Conservation (phyloP, 2,888 invertebrate genomes). For the Pterostichus niger region DNA sequence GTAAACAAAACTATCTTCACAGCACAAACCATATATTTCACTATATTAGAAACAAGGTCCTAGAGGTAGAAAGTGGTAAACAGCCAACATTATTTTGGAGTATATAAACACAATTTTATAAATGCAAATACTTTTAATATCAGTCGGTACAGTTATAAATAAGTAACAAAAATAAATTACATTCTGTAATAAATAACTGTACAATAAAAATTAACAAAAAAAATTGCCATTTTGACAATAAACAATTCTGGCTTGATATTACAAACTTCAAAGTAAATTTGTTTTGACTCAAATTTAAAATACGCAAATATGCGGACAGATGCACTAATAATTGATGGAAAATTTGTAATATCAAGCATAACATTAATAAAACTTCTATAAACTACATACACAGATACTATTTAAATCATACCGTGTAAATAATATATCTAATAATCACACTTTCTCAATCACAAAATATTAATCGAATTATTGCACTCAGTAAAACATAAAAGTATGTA, state of each 20-base stretch:
- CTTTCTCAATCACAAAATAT: constrained; percentile 31
- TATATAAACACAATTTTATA: constrained; percentile 8
- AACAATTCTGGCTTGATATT: neutral
- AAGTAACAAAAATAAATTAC: constrained; percentile 54
- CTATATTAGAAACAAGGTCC: constrained; percentile 14
- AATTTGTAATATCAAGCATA: constrained; percentile 33
- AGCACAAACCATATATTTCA: neutral
- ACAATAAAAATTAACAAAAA: constrained; percentile 24
- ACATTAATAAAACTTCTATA: constrained; percentile 29
- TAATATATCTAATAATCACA: constrained; percentile 47
- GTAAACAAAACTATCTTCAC: constrained; percentile 3
- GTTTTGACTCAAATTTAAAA: neutral
- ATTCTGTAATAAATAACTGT: constrained; percentile 47
- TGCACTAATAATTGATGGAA: neutral
- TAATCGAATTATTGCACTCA: constrained; percentile 17
- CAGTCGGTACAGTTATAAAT: constrained; percentile 46
- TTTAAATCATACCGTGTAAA: constrained; percentile 21
- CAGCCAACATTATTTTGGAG: constrained; percentile 13
- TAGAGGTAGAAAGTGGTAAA: constrained; percentile 6
- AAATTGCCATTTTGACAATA: constrained; percentile 57
- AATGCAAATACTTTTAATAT: constrained; percentile 35
- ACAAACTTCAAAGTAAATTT: constrained; percentile 2
- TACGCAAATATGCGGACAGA: neutral
- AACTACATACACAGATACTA: constrained; percentile 23
- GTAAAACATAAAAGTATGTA: constrained; percentile 7